Evolutionary conservation across 2,888 invertebrate genomes (phyloP), one percentile per base, ranked within the genome.

Genomic region (Yponomeuta malinellus): DNA sequence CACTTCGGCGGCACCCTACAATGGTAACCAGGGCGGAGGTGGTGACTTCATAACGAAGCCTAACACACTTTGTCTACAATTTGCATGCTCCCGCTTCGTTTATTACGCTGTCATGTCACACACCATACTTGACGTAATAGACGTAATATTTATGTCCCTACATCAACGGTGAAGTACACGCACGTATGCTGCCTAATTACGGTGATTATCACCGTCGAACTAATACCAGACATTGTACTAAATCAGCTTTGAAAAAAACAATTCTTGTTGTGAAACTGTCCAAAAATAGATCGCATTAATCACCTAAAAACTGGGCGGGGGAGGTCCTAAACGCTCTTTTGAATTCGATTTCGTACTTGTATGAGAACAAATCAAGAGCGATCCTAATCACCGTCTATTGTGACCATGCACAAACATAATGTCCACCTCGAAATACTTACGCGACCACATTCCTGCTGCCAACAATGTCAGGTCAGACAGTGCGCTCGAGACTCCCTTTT

Each of bases 381-480:
- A 2, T 3, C 15, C 15, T 59, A 59, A 59, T 59, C 52, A 59
- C 52, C 12, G 52, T 59, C 52, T 15, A 59, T 52, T 59, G 52
- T 59, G 52, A 59, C 15, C 52, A 15, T 59, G 52, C 52, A 59
- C 15, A 15, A 59, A 59, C 52, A 59, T 59, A 12, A 59, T 59
- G 1, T 59, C 52, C 15, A 12, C 52, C 15, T 59, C 52, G 52
- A 15, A 59, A 68, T 43, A 48, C 48, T 68, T 23, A 6, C 68
- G 68, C 48, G 68, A 48, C 68, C 68, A 68, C 68, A 68, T 68
- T 68, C 68, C 48, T 31, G n/a, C 68, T 23, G 48, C 48, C 23
- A 68, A 68, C 68, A 48, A 68, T 48, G 43, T 68, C 68, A 37
- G 12, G 65, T 31, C 65, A 31, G 68, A 23, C 23, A 48, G 43